Conservation (phyloP, 1,140 invertebrate genomes). For the Drosophila bocki region DNA sequence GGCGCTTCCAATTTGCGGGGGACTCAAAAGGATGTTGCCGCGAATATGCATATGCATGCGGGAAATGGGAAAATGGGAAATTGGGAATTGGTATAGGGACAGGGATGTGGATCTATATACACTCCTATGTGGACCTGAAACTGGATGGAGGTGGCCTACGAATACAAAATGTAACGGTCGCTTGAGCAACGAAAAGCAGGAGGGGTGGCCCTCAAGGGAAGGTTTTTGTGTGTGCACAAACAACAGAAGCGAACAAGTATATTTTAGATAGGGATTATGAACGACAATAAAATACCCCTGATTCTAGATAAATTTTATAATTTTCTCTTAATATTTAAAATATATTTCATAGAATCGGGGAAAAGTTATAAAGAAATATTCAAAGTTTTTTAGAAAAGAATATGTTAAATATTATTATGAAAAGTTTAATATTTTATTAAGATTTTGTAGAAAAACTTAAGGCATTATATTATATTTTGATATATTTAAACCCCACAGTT, state of each 20-base stretch:
- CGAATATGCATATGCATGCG: constrained; percentile 3
- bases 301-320: no score
- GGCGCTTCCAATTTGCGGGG: constrained; percentile 23
- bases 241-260: constrained; percentile 17
- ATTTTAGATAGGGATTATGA: neutral
- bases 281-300: constrained; percentile 13
- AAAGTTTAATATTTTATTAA: neutral
- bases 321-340: neutral
- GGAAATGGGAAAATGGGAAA: constrained; percentile 14
- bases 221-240: constrained; percentile 30
- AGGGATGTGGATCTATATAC: neutral
- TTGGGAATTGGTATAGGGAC: constrained; percentile 4
- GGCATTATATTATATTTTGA: no score
- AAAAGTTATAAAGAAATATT: neutral
- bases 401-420: no score
- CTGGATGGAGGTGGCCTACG: constrained; percentile 14
- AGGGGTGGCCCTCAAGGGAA: constrained; percentile 25
- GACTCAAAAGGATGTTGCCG: constrained; percentile 4
- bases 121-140: constrained; percentile 4
- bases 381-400: neutral
- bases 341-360: neutral
- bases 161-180: constrained; percentile 71
- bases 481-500: neutral
- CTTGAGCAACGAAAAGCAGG: constrained; percentile 14
- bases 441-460: neutral